These are phyloP conservation scores for Drosophila histrio DNA, from an alignment of 2,888 invertebrate genomes.

Conservation along the genomic window DNA sequence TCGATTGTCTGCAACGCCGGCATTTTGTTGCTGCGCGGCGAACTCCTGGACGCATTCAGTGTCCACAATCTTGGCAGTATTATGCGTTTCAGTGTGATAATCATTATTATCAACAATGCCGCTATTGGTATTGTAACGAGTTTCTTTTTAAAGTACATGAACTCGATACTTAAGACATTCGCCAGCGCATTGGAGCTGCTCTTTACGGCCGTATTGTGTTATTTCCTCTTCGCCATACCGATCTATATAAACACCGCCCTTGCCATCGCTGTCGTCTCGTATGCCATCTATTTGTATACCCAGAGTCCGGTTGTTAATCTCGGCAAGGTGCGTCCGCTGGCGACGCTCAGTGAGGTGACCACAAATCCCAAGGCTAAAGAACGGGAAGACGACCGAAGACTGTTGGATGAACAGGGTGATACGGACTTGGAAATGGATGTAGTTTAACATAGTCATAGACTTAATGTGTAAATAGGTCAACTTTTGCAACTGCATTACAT, in stretches of 20 bases:
- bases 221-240: conserved; percentile 92
- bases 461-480: conserved; percentile 39
- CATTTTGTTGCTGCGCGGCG: conserved; percentile 88
- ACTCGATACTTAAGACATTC: conserved; percentile 97
- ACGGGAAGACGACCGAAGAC: conserved; percentile 62
- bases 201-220: conserved; percentile 95
- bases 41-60: conserved; percentile 87
- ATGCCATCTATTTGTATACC: conserved; percentile 94
- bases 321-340: conserved; percentile 78
- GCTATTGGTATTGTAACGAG: conserved; percentile 96
- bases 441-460: conserved; percentile 63
- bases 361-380: conserved; percentile 34
- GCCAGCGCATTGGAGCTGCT: conserved; percentile 96
- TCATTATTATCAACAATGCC: conserved; percentile 95
- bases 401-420: conserved; percentile 74
- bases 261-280: conserved; percentile 92
- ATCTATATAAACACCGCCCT: conserved; percentile 92
- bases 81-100: conserved; percentile 88
- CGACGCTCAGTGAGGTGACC: conserved; percentile 56
- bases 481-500: conserved; percentile 1
- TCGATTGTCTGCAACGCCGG: conserved; percentile 96
- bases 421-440: conserved; percentile 81
- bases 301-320: conserved; percentile 92
- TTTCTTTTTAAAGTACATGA: conserved; percentile 95
- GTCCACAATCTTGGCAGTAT: conserved; percentile 86